Evolutionary conservation across 2,797 vertebrate genomes (phyloP).

Genomic region (Pseudopleuronectes americanus): DNA sequence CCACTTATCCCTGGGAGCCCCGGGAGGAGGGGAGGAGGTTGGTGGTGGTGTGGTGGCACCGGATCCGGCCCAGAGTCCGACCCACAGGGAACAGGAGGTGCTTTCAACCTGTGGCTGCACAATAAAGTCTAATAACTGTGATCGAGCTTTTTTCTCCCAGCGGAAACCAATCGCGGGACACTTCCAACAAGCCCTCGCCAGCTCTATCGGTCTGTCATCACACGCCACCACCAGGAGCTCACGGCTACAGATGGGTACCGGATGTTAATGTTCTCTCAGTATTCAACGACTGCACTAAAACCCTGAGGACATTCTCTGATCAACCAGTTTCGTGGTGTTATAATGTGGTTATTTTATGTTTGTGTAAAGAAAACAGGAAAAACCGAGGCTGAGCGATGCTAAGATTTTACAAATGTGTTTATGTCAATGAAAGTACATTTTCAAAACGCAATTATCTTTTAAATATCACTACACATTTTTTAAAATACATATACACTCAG

Average conservation of each 20-base stretch:
- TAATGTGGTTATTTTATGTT: too few species aligned
- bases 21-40: not conserved
- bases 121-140: not conserved
- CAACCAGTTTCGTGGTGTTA: not conserved
- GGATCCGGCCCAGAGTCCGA: slow-evolving; percentile 1
- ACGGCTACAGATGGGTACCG: not conserved
- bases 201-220: too few species aligned
- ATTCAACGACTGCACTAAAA: not conserved
- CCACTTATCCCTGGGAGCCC: not conserved
- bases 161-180: too few species aligned
- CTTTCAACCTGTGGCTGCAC: not conserved
- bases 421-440: not conserved
- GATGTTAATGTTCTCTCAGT: not conserved
- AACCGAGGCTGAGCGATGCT: too few species aligned
- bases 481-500: too few species aligned
- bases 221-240: too few species aligned
- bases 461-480: not conserved
- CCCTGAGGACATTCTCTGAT: not conserved
- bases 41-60: not conserved
- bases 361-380: too few species aligned
- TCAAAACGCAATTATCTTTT: not conserved
- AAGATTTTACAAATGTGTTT: too few species aligned
- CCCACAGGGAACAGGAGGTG: not conserved
- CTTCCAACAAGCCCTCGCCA: too few species aligned
- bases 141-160: slow-evolving; percentile 21